These are phyloP conservation scores for Triplophysa siluroides DNA, from an alignment of 2,113 vertebrate species.

Conservation along the genomic window DNA sequence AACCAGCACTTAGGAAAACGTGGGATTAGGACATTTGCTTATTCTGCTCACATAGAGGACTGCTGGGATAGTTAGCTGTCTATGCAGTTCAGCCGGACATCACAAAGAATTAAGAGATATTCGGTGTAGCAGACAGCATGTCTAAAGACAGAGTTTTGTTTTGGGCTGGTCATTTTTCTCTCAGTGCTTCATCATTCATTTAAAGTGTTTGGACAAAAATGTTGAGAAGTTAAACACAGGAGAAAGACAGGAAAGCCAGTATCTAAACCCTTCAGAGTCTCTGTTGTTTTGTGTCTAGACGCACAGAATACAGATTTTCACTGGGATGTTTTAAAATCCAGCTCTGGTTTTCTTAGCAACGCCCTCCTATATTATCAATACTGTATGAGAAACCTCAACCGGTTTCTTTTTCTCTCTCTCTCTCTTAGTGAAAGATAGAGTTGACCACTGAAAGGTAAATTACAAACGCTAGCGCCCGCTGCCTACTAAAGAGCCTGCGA, in stretches of 20 bases:
- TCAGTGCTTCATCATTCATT: no score
- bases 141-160: no score
- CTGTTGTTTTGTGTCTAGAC: neutral
- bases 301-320: neutral
- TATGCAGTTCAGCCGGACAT: slow-evolving; percentile 1
- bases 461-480: slow-evolving; percentile 60
- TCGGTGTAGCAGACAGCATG: slow-evolving; percentile 28
- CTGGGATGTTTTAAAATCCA: neutral
- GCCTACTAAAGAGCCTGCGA: slow-evolving; percentile 51
- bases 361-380: slow-evolving; percentile 41
- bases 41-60: neutral
- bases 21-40: slow-evolving; percentile 55
- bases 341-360: slow-evolving; percentile 19
- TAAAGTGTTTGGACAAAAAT: neutral
- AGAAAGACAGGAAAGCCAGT: neutral
- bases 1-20: slow-evolving; percentile 46
- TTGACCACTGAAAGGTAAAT: slow-evolving; percentile 69
- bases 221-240: neutral
- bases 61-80: neutral
- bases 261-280: neutral
- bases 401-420: slow-evolving; percentile 11
- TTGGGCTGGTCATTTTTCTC: no score
- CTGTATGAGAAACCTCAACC: slow-evolving; percentile 64
- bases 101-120: slow-evolving; percentile 12
- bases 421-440: slow-evolving; percentile 59